A percentile compares a stretch with the other conserved stretches of the same genome.
phyloP scores from a whole-genome alignment of 1,140 invertebrate genomes.

The Helicoverpa zea region DNA sequence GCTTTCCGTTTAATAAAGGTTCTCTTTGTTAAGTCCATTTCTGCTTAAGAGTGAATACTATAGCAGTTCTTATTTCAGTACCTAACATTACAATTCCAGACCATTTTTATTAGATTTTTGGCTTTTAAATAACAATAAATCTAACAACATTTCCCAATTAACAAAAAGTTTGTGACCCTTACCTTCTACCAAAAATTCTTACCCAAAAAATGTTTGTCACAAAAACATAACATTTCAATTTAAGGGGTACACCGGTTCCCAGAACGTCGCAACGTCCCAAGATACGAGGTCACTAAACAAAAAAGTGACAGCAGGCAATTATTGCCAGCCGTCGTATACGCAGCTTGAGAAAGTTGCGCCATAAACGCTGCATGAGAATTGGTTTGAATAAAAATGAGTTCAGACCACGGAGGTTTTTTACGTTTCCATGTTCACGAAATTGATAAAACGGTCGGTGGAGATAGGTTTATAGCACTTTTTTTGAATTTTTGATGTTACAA shows the following conservation, averaged over 20 bases:
- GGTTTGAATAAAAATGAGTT: slow-evolving; percentile 60
- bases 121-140: too few relatives aligned
- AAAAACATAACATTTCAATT: slow-evolving; percentile 44
- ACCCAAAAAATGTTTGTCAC: slow-evolving; percentile 9
- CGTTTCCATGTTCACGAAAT: slow-evolving; percentile 18
- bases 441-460: slow-evolving; percentile 16
- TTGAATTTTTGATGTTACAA: slow-evolving; percentile 3
- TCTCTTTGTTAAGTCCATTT: slow-evolving; percentile 9
- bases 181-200: background rate
- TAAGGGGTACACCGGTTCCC: slow-evolving; percentile 30
- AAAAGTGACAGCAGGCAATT: slow-evolving; percentile 52
- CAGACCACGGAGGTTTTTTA: background rate
- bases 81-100: too few relatives aligned
- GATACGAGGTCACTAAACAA: slow-evolving; percentile 44
- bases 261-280: slow-evolving; percentile 20
- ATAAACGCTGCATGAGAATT: slow-evolving; percentile 65
- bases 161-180: too few relatives aligned
- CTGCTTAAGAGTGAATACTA: slow-evolving; percentile 1
- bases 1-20: slow-evolving; percentile 34
- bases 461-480: background rate
- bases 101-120: too few relatives aligned
- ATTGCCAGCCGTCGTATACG: slow-evolving; percentile 49
- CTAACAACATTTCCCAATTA: too few relatives aligned
- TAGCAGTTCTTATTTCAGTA: background rate
- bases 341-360: slow-evolving; percentile 52